Evolutionary conservation across 2,888 invertebrate genomes (phyloP).

Genomic region (Brachypalpus laphriformis): DNA sequence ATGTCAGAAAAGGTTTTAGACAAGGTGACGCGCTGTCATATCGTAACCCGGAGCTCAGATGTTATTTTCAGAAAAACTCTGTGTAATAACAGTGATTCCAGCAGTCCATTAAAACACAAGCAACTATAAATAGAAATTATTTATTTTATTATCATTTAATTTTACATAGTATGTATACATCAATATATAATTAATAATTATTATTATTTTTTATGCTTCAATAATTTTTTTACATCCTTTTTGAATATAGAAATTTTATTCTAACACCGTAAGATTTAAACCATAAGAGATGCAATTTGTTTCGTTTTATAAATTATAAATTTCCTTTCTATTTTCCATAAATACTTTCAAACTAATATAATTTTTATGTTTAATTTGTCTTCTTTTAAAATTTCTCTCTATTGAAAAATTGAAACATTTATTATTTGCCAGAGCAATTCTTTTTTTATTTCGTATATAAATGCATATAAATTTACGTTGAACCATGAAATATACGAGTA

Average conservation of each 20-base stretch:
- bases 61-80: too few species aligned
- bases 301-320: constrained; percentile 30
- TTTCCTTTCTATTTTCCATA: constrained; percentile 13
- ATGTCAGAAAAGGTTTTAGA: too few species aligned
- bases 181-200: constrained; percentile 39
- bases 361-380: constrained; percentile 1
- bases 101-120: not conserved
- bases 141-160: constrained; percentile 63
- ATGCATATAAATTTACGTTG: constrained; percentile 57
- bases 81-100: not conserved
- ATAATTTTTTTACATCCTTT: constrained; percentile 45
- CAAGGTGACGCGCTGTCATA: too few species aligned
- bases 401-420: constrained; percentile 47
- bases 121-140: constrained; percentile 68
- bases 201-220: constrained; percentile 40
- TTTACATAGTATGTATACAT: constrained; percentile 69
- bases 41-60: too few species aligned
- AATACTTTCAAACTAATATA: constrained; percentile 30
- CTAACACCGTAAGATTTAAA: constrained; percentile 45
- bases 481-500: constrained; percentile 12
- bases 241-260: constrained; percentile 8
- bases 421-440: constrained; percentile 48
- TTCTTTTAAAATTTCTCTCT: constrained; percentile 34
- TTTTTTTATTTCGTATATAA: constrained; percentile 57
- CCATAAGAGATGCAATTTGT: constrained; percentile 47